Base-by-base conservation (phyloP, 2,113 vertebrate genomes). In the Anarhynchus alexandrinus region DNA sequence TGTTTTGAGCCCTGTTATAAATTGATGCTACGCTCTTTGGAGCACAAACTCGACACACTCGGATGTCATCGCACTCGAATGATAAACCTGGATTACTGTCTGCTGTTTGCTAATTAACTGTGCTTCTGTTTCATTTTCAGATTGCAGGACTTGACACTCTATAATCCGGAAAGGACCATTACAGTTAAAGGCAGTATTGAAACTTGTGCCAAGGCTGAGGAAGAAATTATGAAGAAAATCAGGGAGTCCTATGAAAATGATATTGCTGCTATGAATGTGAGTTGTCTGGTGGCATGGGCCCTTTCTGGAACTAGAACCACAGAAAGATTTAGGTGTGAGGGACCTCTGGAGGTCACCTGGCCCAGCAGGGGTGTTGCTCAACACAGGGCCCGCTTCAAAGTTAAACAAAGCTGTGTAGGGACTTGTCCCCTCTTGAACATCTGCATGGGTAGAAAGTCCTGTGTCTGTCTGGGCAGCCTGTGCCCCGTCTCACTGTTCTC, bases 141-240 rank as follows among this genome's bases (percentile, higher is more conserved):
- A 84, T 98, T 99, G 90, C 99, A 99, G 98, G 99, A 99, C 61
- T 96, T 99, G 98, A 99, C 99, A 17, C 97, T 99, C 91, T 99
- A 99, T 96, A 99, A 99, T 93, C 99, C 99, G 1, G 99, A 99
- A 97, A 98, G 99, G 94, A 99, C 99, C 94, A 99, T 99, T 96
- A 99, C 99, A 20, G 98, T 99, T 54, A 99, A 99, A 98, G 99
- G 99, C 96, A 97, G 97, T 91, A 98, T 99, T 70, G 99, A 99
- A 77, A 99, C 98, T 3, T 99, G 99, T 95, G 97, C 98, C 81
- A 98, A 98, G 95, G 99, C 99, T 4, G 99, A 99, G 94, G 99
- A 99, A 96, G 99, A 99, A 98, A 98, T 99, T 84, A 99, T 99
- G 99, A 99, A 99, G 98, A 99, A 99, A 98, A 98, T 99, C 97